Base-by-base conservation (phyloP, 2,888 invertebrate genomes). In the Xanthorhoe spadicearia region DNA sequence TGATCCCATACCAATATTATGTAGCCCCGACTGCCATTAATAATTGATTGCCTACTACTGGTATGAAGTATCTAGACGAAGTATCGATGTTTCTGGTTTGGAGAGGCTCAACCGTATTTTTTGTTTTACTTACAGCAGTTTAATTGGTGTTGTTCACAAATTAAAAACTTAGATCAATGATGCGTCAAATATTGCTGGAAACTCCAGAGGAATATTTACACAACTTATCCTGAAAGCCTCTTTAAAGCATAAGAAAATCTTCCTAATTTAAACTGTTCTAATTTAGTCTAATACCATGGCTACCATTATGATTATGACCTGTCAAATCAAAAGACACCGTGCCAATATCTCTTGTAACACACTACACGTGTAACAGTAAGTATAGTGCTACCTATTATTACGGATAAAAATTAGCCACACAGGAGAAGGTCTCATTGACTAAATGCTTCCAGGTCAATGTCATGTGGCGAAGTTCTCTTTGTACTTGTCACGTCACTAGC, bases 111-210 rank as follows among this genome's bases (percentile, higher is more conserved):
- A n/a, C n/a, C n/a, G n/a, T n/a, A n/a, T n/a, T n/a, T n/a, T n/a
- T n/a, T n/a, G n/a, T n/a, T n/a, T n/a, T n/a, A n/a, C n/a, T n/a
- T n/a, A n/a, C n/a, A n/a, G n/a, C n/a, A n/a, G n/a, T n/a, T n/a
- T n/a, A n/a, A n/a, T n/a, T n/a, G n/a, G n/a, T n/a, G n/a, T n/a
- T 18, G 35, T 62, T 57, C 43, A 51, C 57, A 57, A 65, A 28
- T 68, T 66, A 56, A 55, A 72, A 66, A 61, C 61, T 46, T 28
- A 18, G 2, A 58, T 61, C 54, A 54, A 58, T 23, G n/a, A 13
- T 59, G 62, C 17, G 57, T 66, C 66, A 61, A 9, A 9, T 38
- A 9, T 59, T 50, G 15, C 43, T 28, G 53, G 51, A 64, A 64
- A 57, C 46, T n/a, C 32, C 15, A 19, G 15, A 48, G 53, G 48